phyloP scores from a whole-genome alignment of 2,113 vertebrate species.

The Anguilla rostrata region DNA sequence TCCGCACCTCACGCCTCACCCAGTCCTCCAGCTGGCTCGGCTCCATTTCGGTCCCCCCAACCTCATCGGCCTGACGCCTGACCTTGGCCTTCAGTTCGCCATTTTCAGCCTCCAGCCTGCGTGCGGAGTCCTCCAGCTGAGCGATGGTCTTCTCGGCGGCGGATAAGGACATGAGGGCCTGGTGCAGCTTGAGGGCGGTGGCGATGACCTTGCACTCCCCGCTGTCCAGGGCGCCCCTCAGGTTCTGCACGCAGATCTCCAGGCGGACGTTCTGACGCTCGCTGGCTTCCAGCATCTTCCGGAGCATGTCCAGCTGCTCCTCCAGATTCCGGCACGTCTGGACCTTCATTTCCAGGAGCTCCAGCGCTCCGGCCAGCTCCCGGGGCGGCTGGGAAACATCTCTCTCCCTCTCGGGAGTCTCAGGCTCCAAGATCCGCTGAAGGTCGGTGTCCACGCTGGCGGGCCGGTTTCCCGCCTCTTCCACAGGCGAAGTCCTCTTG shows the following conservation, averaged over 20 bases:
- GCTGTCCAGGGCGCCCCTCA: constrained; percentile 43
- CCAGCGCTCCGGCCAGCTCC: neutral
- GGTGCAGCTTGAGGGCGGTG: constrained; percentile 53
- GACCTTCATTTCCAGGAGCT: neutral
- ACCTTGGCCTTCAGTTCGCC: constrained; percentile 58
- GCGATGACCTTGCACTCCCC: constrained; percentile 52
- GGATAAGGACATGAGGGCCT: constrained; percentile 43
- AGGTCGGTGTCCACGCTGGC: neutral
- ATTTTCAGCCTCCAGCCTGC: constrained; percentile 69
- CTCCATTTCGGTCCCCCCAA: neutral
- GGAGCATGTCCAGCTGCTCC: neutral
- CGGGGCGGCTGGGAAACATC: neutral
- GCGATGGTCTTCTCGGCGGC: constrained; percentile 40
- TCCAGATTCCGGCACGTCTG: neutral
- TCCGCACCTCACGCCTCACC: neutral
- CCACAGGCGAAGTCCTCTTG: neutral
- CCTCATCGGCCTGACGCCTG: constrained; percentile 56
- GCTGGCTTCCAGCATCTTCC: constrained; percentile 49
- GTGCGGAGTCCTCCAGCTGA: neutral
- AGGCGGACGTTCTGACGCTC: constrained; percentile 53
- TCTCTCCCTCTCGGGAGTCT: neutral
- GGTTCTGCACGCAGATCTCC: constrained; percentile 42
- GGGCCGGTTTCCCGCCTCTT: neutral
- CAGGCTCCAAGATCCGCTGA: neutral
- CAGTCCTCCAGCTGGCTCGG: neutral